phyloP scores from a whole-genome alignment of 2,113 vertebrate genomes.

The human region GRCh38 chr6:99152001-99152500 shows the following conservation, averaged over 20 bases:
- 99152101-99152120: background rate
- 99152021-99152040: background rate
- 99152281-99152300: background rate
- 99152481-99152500: background rate
- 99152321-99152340: background rate
- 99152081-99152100: background rate
- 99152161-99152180: background rate
- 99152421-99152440: background rate
- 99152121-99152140: background rate
- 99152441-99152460: background rate
- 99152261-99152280: background rate
- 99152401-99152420: background rate
- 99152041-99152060: background rate
- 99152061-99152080: background rate
- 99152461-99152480: background rate
- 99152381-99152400: background rate
- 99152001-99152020: background rate
- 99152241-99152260: background rate
- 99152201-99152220: background rate
- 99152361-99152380: background rate
- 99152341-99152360: background rate
- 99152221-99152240: background rate
- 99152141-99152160: background rate
- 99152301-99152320: background rate
- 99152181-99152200: background rate